A percentile compares a stretch with the other conserved stretches of the same genome.
These are phyloP conservation scores for Temnothorax ravouxi DNA, from an alignment of 2,888 invertebrate species.

Conservation along the genomic window DNA sequence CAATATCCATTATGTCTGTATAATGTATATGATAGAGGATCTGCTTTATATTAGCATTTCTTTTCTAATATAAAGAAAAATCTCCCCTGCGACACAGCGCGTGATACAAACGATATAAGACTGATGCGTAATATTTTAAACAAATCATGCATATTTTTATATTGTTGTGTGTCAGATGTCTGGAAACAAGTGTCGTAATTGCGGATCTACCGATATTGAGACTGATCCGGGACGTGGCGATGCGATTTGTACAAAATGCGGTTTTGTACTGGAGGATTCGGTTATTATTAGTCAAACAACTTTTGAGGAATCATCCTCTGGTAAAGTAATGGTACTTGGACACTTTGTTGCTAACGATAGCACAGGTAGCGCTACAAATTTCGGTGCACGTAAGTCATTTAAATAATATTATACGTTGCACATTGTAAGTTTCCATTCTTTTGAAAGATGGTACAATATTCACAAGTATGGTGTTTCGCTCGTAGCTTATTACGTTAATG, in stretches of 20 bases:
- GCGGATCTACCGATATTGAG: conserved; percentile 96
- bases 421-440: neutral
- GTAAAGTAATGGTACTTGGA: conserved; percentile 95
- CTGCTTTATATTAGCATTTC: neutral
- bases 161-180: conserved; percentile 85
- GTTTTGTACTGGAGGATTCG: conserved; percentile 97
- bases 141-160: neutral
- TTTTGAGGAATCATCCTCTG: conserved; percentile 97
- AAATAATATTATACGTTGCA: neutral
- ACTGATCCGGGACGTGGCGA: conserved; percentile 98
- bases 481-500: conserved; percentile 92
- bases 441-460: neutral
- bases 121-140: neutral
- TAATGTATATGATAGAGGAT: neutral
- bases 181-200: conserved; percentile 94
- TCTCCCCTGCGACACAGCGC: too few relatives aligned
- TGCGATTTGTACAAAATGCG: conserved; percentile 98
- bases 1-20: neutral
- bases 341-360: conserved; percentile 97
- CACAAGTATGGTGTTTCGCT: neutral
- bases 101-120: too few relatives aligned
- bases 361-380: conserved; percentile 93
- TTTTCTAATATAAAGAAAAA: neutral
- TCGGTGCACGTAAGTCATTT: conserved; percentile 89
- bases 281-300: conserved; percentile 98